Evolutionary conservation across 92 coral and sea anemone species (phyloP).

Genomic region (Bergia puertoricense): DNA sequence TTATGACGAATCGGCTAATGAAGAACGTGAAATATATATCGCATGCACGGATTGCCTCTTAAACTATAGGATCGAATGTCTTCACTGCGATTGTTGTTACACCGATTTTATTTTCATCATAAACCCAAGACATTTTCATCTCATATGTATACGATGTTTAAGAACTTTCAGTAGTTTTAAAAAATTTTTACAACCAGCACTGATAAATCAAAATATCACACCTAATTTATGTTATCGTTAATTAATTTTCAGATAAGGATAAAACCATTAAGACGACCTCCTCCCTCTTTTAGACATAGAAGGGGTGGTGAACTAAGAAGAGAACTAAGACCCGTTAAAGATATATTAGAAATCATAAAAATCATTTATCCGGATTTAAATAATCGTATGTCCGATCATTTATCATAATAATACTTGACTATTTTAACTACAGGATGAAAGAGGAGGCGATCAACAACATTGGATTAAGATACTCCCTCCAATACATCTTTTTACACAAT

Average conservation of each 20-base stretch:
- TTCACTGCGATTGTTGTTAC: constrained; percentile 13
- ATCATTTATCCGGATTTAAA: neutral
- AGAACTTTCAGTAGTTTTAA: neutral
- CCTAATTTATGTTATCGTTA: constrained; percentile 1
- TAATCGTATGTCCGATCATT: neutral
- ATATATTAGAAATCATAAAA: neutral
- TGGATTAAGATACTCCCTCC: neutral
- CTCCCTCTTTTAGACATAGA: neutral
- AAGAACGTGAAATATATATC: constrained; percentile 12
- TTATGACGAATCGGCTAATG: neutral
- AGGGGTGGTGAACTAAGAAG: constrained; percentile 5
- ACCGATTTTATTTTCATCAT: neutral
- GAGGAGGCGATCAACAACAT: neutral
- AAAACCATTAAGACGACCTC: neutral
- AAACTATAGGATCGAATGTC: neutral
- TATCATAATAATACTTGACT: no score
- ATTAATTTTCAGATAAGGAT: neutral
- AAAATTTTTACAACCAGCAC: neutral
- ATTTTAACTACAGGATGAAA: neutral
- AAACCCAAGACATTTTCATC: neutral
- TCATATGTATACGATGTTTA: neutral
- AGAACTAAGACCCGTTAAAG: neutral
- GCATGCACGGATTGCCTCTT: constrained; percentile 15
- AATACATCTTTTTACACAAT: neutral
- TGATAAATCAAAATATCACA: neutral